Evolutionary conservation across 2,797 vertebrate species (phyloP), one percentile per base, ranked within the genome.

Genomic region (Emys orbicularis): DNA sequence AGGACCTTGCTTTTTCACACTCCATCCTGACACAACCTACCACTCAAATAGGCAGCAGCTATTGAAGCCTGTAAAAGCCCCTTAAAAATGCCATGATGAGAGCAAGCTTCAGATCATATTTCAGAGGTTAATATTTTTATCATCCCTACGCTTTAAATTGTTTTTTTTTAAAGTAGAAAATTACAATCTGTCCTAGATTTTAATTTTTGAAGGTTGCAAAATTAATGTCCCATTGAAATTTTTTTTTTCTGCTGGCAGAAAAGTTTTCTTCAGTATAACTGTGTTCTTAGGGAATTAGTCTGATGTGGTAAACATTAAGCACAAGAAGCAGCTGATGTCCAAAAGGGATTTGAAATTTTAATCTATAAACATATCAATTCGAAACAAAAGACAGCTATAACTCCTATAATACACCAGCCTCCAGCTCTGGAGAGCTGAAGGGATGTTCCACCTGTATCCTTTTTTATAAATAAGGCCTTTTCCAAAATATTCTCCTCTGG

Each of bases 141-240:
- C 13, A 61, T 53, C n/a, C 12, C 44, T 34, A 12, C 44, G 11
- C 23, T 0, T 0, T 0, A 57, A 25, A 23, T 3, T 1, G 1
- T 8, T 74, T 37, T 68, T 74, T 44, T 7, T 11, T 41, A 27
- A 44, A 44, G 41, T 6, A 44, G 23, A 27, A 74, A 18, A 65
- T 65, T 65, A 65, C 31, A n/a, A 12, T 59, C 16, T 8, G 59
- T 65, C 15, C 61, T 68, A 34, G n/a, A 68, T 11, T 37, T 68
- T 68, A 68, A 65, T 65, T 65, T n/a, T 16, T 80, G 49, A 4
- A 41, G 18, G 19, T 41, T 19, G 37, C 53, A 72, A 91, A n/a
- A 15, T 29, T 44, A 37, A 12, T 53, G 34, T 68, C 31, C 82
- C n/a, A 27, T 37, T 47, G 88, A 37, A 34, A 27, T 1, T 31